Conservation (phyloP, 1,140 invertebrate genomes). For the Saxidomus purpurata region DNA sequence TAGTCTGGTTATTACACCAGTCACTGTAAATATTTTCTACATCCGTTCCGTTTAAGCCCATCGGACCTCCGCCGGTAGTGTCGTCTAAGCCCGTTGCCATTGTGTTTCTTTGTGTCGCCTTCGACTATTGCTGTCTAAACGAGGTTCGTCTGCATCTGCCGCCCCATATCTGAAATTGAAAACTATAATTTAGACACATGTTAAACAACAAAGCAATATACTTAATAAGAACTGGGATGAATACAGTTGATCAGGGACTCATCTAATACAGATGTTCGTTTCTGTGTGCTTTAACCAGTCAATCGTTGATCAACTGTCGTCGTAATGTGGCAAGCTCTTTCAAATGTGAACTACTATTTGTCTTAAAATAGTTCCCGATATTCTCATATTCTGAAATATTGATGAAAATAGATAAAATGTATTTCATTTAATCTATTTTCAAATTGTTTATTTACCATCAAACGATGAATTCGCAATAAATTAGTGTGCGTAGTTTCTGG, state of each 20-base stretch:
- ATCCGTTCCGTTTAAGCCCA: conserved; percentile 23
- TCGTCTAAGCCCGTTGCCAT: not conserved
- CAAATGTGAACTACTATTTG: not conserved
- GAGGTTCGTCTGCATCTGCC: not conserved
- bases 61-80: not conserved
- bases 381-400: conserved; percentile 23
- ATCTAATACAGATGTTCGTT: not conserved
- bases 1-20: not conserved
- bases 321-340: not conserved
- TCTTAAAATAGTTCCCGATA: not conserved
- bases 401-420: conserved; percentile 28
- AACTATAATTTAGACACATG: not conserved
- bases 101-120: not conserved
- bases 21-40: not conserved
- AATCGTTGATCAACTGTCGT: not conserved
- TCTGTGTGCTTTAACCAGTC: not conserved
- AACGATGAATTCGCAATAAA: not conserved
- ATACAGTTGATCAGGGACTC: not conserved
- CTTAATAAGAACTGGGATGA: not conserved
- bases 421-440: conserved; percentile 24
- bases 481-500: not conserved
- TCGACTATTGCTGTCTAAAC: not conserved
- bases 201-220: not conserved
- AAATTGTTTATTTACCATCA: conserved; percentile 16
- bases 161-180: not conserved